Evolutionary conservation across 2,797 vertebrate species (phyloP), one percentile per base, ranked within the genome.

Genomic region (Thaleichthys pacificus): DNA sequence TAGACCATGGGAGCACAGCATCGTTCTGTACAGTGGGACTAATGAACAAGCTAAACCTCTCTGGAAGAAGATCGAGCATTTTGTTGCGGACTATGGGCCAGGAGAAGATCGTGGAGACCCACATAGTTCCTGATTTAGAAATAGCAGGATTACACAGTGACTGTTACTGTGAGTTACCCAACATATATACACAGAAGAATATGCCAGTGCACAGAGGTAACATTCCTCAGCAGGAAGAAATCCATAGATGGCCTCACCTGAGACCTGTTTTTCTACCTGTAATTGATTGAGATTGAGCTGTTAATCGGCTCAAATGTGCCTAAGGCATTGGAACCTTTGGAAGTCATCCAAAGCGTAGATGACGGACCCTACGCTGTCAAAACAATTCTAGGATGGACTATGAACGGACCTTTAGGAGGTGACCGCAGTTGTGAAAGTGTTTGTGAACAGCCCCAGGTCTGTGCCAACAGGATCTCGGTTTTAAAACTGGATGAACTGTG

Each of bases 381-480:
- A 14, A 47, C 42, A 8, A 47, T 47, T 6, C 30, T 62, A 4
- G 15, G 61, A 5, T 62, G 26, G 61, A 24, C 26, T 63, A 30
- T 76, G 5, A 76, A 76, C 21, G 57, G 70, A 2, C 22, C 69
- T 17, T 17, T 78, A 5, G 0, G 12, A 38, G 21, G 17, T n/a
- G 57, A 28, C 28, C 28, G 3, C 28, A 28, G 28, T 28, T 28
- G 28, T 28, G 28, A 14, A 15, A 6, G 6, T 14, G 21, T 4
- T 6, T n/a, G 42, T 19, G 30, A 4, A 17, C 42, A 8, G 14
- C 14, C 42, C 14, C 8, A 14, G 8, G 14, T 47, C 14, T 8
- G 8, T 47, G 7, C 42, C 14, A 47, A 47, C 42, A 8, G 14
- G 7, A 47, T 47, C 42, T 47, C 42, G 14, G 42, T 47, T 14